Evolutionary conservation across 2,113 vertebrate genomes (phyloP), one percentile per base, ranked within the genome.

Genomic region (Kryptolebias marmoratus): DNA sequence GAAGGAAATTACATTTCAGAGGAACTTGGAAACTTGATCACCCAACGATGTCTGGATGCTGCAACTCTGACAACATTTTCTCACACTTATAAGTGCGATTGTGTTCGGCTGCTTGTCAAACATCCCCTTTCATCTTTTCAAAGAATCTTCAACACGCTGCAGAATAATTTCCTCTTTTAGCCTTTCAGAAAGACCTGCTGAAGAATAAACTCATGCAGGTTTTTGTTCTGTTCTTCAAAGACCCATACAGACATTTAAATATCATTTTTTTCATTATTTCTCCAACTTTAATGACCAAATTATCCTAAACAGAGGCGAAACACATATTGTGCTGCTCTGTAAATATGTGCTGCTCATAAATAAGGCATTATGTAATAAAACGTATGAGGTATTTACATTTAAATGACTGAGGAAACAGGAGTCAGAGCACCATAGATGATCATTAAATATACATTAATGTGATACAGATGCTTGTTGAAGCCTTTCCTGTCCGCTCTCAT

Each of bases 21-120:
- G 36, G 63, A 42, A 64, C 45, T 48, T 66, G 30, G 31, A 62
- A 61, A 27, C 48, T 27, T 53, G 27, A 65, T 58, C 72, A 62
- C 69, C 50, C 57, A 52, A 8, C 50, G 73, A 77, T 72, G 67
- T 70, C 74, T 55, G 68, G 18, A 15, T 75, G 70, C 57, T 73
- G 68, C 16, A 71, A 31, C 55, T n/a, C 54, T 59, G 54, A 65
- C 56, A 45, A 65, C 56, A 45, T 71, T 74, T 78, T 50, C 65
- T 48, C 52, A 9, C n/a, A 42, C 64, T 75, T 64, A 47, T 60
- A 31, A 78, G 72, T 22, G 31, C 16, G 11, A 14, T 49, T 18
- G 59, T 69, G 52, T 49, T 61, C 44, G 56, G 61, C 44, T 73
- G 67, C 64, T 72, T 42, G 62, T 74, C 54, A 62, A 13, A 47